Evolutionary conservation across 2,113 vertebrate species (phyloP).

Genomic region (Turnix velox): DNA sequence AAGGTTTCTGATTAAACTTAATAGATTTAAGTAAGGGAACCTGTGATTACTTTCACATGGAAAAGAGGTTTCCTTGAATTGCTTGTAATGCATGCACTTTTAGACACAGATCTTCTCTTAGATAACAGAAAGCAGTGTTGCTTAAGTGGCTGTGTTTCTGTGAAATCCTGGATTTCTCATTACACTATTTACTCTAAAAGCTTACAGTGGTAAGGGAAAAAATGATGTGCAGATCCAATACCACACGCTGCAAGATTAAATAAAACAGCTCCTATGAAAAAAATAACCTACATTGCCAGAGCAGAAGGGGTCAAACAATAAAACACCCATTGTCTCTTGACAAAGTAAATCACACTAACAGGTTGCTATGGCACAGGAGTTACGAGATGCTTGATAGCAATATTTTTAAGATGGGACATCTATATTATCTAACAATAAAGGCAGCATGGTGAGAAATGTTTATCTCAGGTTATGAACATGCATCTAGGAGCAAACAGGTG

Average conservation of each 20-base stretch:
- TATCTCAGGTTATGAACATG: constrained; percentile 24
- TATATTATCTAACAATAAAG: constrained; percentile 52
- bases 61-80: background rate
- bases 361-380: constrained; percentile 9
- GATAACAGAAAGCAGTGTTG: background rate
- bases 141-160: background rate
- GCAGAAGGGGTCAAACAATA: constrained; percentile 62
- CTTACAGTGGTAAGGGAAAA: background rate
- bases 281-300: background rate
- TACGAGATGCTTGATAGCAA: constrained; percentile 62
- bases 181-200: background rate
- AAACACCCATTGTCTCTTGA: constrained; percentile 52
- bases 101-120: background rate
- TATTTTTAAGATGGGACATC: constrained; percentile 59
- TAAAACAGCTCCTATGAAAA: constrained; percentile 50
- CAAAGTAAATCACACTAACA: constrained; percentile 62
- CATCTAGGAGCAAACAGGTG: background rate
- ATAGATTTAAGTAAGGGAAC: background rate
- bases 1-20: background rate
- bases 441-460: background rate
- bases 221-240: constrained; percentile 40
- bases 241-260: constrained; percentile 45
- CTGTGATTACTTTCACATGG: background rate
- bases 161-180: constrained; percentile 22
- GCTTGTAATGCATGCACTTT: background rate